Evolutionary conservation across 2,888 invertebrate species (phyloP), one percentile per base, ranked within the genome.

Genomic region (Xestoiulus laeticollis): DNA sequence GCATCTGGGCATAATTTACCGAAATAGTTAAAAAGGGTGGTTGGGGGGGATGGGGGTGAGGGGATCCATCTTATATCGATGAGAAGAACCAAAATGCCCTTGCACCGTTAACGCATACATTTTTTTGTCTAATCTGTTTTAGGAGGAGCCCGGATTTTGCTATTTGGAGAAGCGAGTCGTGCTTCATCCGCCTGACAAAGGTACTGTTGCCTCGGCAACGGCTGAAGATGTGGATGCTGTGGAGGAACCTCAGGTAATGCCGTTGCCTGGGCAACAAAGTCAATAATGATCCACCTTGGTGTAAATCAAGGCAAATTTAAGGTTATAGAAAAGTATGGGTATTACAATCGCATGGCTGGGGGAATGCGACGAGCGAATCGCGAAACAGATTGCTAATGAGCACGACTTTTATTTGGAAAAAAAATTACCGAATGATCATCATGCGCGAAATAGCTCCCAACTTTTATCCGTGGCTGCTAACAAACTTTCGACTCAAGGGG

Each of bases 101-200:
- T 14, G 44, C 38, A 38, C 26, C 44, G 22, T 44, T 85, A 43
- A 3, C 14, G 85, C 12, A 38, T 85, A 14, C 10, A 38, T 85
- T 44, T 87, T 44, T 83, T 83, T 82, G 53, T 87, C 68, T 87
- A 43, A 32, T 59, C 83, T 87, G n/a, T 84, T 87, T 26, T n/a
- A 82, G 88, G 82, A 87, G 85, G 83, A 68, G 43, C 38, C 82
- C 30, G 44, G 78, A 38, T 87, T 85, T 89, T 78, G 84, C 89
- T 44, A 53, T 88, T 82, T 89, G 89, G 89, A 88, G 87, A 87
- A 88, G 88, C 86, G 86, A 53, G 19, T 78, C 14, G 38, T 44
- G 68, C 38, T 53, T 30, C 26, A 43, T 32, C 38, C 32, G n/a
- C 19, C 82, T 86, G 33, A 88, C 85, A 87, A 85, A 87, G 85